Percentiles rank a stretch among this genome's conserved stretches.
Evolutionary conservation across 2,888 invertebrate genomes (phyloP).

Genomic region (Pegoplata infirma): DNA sequence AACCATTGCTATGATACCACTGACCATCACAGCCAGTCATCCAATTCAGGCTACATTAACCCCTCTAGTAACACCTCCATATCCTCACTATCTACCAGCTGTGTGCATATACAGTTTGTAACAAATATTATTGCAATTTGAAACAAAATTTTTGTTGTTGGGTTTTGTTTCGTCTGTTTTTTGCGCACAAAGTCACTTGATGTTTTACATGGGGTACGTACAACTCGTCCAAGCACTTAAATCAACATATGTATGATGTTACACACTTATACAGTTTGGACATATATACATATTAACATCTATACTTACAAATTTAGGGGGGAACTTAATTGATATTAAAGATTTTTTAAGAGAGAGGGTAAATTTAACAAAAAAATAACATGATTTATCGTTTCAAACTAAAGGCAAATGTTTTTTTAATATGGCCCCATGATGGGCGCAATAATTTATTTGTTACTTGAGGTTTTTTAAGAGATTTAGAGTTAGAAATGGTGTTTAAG

Average conservation of each 20-base stretch:
- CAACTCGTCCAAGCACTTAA: conserved; percentile 59
- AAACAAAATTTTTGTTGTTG: conserved; percentile 29
- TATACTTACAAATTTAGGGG: background rate
- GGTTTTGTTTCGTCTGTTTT: background rate
- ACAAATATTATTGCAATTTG: conserved; percentile 48
- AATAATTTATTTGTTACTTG: no score
- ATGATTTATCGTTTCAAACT: no score
- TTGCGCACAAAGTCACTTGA: conserved; percentile 60
- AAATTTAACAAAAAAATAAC: no score
- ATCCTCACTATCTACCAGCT: background rate
- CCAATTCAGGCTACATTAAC: conserved; percentile 6
- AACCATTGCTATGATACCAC: conserved; percentile 49
- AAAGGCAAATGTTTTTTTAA: no score
- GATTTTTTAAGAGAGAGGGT: no score
- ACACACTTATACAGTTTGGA: conserved; percentile 48
- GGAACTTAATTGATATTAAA: no score
- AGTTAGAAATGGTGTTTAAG: no score
- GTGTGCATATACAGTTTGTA: conserved; percentile 14
- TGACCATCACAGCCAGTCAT: conserved; percentile 28
- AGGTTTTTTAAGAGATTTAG: no score
- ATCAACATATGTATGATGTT: conserved; percentile 59
- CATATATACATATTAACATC: conserved; percentile 30
- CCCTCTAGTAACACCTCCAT: background rate
- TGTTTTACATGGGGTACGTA: conserved; percentile 61
- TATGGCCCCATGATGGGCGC: no score